Percentiles rank a stretch among this genome's conserved stretches.
Evolutionary conservation across 37 sponge, comb jelly and placozoan species (phyloP).

Genomic region (Ephydatia muelleri): DNA sequence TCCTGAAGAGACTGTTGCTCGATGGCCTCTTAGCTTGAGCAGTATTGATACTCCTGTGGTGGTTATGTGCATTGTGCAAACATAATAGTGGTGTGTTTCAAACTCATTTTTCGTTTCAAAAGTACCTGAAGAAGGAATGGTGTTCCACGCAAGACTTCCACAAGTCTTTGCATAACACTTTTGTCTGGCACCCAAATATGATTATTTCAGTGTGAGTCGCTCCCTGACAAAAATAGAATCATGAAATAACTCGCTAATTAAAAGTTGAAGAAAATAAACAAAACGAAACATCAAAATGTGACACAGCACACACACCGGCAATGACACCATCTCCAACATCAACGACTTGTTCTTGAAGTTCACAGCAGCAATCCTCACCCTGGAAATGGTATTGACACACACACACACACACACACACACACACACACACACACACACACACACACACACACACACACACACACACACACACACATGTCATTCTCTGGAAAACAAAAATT

Average conservation of each 20-base stretch:
- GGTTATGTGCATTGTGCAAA: not conserved
- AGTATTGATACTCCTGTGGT: conserved; percentile 42
- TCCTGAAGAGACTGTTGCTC: conserved; percentile 58
- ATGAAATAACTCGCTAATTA: not conserved
- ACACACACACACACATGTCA: conserved; percentile 8
- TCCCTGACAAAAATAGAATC: conserved; percentile 17
- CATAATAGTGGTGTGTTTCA: not conserved
- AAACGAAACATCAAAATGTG: not conserved
- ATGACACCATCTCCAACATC: conserved; percentile 69
- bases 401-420: not conserved
- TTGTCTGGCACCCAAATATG: conserved; percentile 56
- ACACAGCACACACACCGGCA: conserved; percentile 34
- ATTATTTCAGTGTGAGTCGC: conserved; percentile 55
- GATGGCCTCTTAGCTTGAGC: conserved; percentile 27
- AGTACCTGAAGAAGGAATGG: conserved; percentile 86
- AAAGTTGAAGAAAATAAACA: not conserved
- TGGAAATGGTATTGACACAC: not conserved
- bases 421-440: not conserved
- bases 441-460: not conserved
- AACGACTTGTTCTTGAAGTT: conserved; percentile 79
- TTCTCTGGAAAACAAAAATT: not conserved
- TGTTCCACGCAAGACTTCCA: conserved; percentile 95
- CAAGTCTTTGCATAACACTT: conserved; percentile 75
- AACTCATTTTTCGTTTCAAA: not conserved
- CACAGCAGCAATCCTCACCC: conserved; percentile 74